A percentile compares a stretch with the other conserved stretches of the same genome.
phyloP scores from a whole-genome alignment of 2,113 vertebrate species.

The Sminthopsis crassicaudata region DNA sequence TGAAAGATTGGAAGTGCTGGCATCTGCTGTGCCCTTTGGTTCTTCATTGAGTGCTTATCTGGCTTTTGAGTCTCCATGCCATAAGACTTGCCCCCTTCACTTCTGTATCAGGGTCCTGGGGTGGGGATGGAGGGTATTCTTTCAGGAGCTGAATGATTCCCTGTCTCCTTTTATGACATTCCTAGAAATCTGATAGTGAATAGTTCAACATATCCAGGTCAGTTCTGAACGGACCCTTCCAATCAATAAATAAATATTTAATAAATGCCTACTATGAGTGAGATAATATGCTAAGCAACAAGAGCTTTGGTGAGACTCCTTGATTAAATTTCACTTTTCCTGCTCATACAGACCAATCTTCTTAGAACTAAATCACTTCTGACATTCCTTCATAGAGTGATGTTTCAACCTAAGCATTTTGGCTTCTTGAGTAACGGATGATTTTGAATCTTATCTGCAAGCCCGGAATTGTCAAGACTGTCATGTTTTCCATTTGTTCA shows the following conservation, averaged over 20 bases:
- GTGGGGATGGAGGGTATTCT: slow-evolving; percentile 5
- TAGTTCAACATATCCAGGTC: not conserved
- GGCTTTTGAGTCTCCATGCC: not conserved
- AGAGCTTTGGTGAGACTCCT: not conserved
- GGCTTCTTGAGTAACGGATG: slow-evolving; percentile 6
- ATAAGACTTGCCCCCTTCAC: accelerated
- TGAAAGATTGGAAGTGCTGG: not conserved
- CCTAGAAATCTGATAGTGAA: not conserved
- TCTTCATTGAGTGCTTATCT: not conserved
- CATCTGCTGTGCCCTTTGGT: slow-evolving; percentile 20
- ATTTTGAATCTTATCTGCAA: not conserved
- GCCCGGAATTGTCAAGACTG: not conserved
- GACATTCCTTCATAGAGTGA: not conserved
- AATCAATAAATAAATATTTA: not conserved
- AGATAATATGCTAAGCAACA: not conserved
- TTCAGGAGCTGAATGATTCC: not conserved
- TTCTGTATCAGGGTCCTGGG: not conserved
- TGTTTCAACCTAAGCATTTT: not conserved
- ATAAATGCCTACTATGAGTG: not conserved
- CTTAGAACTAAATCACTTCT: not conserved
- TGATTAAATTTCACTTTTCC: slow-evolving; percentile 13
- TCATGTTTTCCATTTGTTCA: slow-evolving; percentile 28
- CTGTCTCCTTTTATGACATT: not conserved
- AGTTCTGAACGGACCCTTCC: not conserved
- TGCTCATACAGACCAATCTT: not conserved